Percentiles rank a stretch among this genome's conserved stretches.
Conservation (phyloP, 2,888 invertebrate genomes). For the Lysandra coridon region DNA sequence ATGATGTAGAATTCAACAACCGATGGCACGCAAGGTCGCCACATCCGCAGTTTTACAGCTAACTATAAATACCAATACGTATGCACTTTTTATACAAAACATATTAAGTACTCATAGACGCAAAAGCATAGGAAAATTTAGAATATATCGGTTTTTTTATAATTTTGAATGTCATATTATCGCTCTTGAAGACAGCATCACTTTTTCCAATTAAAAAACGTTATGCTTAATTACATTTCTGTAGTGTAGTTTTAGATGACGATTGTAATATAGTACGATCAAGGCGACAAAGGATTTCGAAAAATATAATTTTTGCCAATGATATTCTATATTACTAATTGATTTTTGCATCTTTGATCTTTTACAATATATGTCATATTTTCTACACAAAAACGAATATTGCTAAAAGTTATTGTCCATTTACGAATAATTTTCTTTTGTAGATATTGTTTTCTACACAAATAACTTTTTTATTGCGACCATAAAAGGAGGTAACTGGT, state of each 20-base stretch:
- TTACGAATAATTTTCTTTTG: background rate
- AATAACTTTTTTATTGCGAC: slow-evolving; percentile 40
- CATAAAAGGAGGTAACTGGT: slow-evolving; percentile 56
- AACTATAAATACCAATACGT: slow-evolving; percentile 12
- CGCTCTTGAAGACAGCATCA: no score
- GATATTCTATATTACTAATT: no score
- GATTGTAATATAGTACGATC: no score
- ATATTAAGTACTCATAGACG: background rate
- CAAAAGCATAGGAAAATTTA: background rate
- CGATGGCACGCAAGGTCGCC: slow-evolving; percentile 39
- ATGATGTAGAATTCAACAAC: slow-evolving; percentile 22
- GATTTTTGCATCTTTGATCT: no score
- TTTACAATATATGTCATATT: background rate
- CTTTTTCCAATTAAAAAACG: no score
- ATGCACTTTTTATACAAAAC: slow-evolving; percentile 8
- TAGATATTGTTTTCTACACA: background rate
- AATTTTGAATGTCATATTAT: no score
- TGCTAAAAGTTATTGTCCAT: background rate
- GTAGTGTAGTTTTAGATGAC: no score
- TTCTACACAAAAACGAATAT: background rate
- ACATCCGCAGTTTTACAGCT: slow-evolving; percentile 35
- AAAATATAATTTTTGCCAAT: no score
- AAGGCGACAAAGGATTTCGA: no score
- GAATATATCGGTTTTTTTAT: background rate
- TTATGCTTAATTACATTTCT: no score